Base-by-base conservation (phyloP, 2,888 invertebrate genomes). In the Uropetala carovei region DNA sequence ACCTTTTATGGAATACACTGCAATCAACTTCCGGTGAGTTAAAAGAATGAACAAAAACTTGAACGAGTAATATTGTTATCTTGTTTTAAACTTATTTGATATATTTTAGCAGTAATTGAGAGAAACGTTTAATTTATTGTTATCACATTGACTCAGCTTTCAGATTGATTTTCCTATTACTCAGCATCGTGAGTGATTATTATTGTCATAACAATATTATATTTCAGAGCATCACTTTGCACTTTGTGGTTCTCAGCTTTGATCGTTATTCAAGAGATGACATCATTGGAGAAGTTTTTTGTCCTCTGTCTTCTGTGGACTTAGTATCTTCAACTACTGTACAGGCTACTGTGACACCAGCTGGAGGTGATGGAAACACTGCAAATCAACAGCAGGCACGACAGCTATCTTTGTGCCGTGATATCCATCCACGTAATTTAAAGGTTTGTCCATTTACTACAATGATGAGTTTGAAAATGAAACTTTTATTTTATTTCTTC, bases 191-290 rank as follows among this genome's bases (percentile, higher is more conserved):
- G 5, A 43, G 43, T 3, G 43, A 43, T 43, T 1, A 43, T 3
- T 43, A 43, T 43, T 3, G 5, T 5, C 5, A 1, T 43, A 3
- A 43, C 43, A 43, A 43, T 82, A 60, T 92, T 92, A 92, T 92
- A 92, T 93, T 94, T 94, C 94, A 97, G 94, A 97, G 97, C 94
- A 98, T 98, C 95, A 99, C 99, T 9, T 96, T 99, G 92, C 99
- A 99, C 95, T 99, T 99, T 95, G 98, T 98, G 92, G 98, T 99
- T 27, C 96, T 98, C 94, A 99, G 98, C 95, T 99, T 99, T 95
- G 99, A 99, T 95, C 95, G 97, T 94, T 99, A 99, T 95, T 99
- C 99, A 60, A 97, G 99, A 30, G 99, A 99, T 95, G 99, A 99
- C 95, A 98, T 99, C 94, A 99, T 99, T 94, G 99, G 99, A 4